phyloP scores from a whole-genome alignment of 2,888 invertebrate species.

The Drosophila acutilabella region DNA sequence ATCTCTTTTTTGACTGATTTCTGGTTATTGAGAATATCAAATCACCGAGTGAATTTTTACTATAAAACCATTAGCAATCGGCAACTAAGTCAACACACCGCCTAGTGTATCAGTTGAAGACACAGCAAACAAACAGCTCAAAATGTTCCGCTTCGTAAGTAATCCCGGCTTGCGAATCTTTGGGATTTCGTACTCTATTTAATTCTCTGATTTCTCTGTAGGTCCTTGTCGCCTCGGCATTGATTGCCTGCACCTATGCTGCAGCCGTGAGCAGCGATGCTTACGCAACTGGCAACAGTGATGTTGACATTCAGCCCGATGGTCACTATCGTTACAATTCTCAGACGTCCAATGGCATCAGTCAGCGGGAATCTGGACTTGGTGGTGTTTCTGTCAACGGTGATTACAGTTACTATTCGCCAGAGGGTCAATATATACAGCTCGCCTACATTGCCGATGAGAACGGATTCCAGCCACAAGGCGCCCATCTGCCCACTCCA shows the following conservation, averaged over 20 bases:
- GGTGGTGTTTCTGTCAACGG: constrained; percentile 85
- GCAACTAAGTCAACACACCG: constrained; percentile 54
- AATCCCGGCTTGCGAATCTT: no score
- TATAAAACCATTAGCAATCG: constrained; percentile 62
- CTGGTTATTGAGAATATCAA: constrained; percentile 63
- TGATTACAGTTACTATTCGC: constrained; percentile 70
- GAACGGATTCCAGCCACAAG: constrained; percentile 81
- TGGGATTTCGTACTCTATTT: not conserved
- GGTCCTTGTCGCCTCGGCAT: constrained; percentile 64
- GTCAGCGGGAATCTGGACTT: constrained; percentile 86
- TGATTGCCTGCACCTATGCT: constrained; percentile 60
- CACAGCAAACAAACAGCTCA: constrained; percentile 28
- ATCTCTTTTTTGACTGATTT: not conserved
- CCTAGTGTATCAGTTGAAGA: constrained; percentile 51
- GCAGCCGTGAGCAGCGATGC: constrained; percentile 42
- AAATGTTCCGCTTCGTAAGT: constrained; percentile 78
- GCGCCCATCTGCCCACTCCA: constrained; percentile 77
- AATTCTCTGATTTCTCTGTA: constrained; percentile 1
- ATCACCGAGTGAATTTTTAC: constrained; percentile 34
- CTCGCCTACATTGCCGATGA: constrained; percentile 77
- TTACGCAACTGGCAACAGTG: constrained; percentile 47
- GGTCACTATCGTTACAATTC: constrained; percentile 84
- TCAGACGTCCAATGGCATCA: constrained; percentile 88
- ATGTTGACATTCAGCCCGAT: constrained; percentile 78
- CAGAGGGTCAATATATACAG: constrained; percentile 77